Base-by-base conservation (phyloP, 1,140 invertebrate species). In the Zaprionus nigranus region DNA sequence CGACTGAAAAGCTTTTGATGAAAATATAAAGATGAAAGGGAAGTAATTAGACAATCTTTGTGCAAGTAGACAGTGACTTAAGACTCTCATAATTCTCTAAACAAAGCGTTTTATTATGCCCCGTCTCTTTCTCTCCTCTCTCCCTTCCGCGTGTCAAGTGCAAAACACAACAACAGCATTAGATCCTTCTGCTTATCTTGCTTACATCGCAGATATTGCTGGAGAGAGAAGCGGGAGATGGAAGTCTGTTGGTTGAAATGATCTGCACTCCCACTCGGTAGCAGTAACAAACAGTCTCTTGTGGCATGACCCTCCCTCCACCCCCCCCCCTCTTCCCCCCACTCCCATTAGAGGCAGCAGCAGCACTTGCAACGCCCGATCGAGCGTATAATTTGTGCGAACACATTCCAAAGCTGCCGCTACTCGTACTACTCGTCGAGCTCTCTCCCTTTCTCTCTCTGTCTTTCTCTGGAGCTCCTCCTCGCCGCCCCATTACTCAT, bases 341-440 rank as follows among this genome's bases (percentile, higher is more conserved):
- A 22, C 60, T 17, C 24, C 38, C 69, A 71, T 70, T 70, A 51
- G 54, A 54, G 65, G 40, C 40, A 49, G 64, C 38, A 38, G 36
- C 40, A 46, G 40, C 76, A 82, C 75, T 87, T 87, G 75, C 79
- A 46, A 54, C 69, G 77, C 65, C 75, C 70, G 59, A 59, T 66
- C 72, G 72, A 74, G 74, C 73, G 65, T 85, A 88, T 83, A 88
- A 87, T 88, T 84, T 88, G 82, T 81, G 60, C 70, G 79, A 81
- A 84, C 81, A 87, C 81, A 88, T 88, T 88, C 84, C 78, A 80
- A 72, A 78, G 78, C 73, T 72, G 65, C 70, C 66, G 79, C 61
- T 76, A 76, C 82, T 56, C 46, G 46, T 51, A 51, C 46, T 51
- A 51, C 46, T 51, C 46, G 46, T 20, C 20, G 20, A 24, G 46